Base-by-base conservation (phyloP, 2,888 invertebrate species). In the Agrilus mali region DNA sequence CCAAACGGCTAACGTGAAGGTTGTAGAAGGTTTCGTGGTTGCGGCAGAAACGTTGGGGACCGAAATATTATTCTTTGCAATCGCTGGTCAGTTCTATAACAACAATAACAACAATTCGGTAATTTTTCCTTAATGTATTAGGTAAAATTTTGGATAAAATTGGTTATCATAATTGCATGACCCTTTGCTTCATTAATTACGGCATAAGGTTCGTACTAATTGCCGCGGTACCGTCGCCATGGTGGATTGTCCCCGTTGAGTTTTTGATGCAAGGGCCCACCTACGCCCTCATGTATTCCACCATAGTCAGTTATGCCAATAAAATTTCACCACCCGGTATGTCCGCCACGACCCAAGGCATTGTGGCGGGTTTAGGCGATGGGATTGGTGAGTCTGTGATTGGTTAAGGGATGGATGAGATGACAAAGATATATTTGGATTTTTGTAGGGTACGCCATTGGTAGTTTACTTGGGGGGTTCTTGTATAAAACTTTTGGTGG, bases 351-450 rank as follows among this genome's bases (percentile, higher is more conserved):
- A 80, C 89, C 44, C 89, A 90, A 61, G 88, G 88, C 0, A 74
- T 89, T 22, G 83, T 86, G 32, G 86, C 87, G 1, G 88, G 87
- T n/a, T 81, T 87, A 78, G 88, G 88, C 58, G 89, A 89, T 58
- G 88, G 88, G 0, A 68, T 87, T 22, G 84, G 83, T 82, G 58
- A 64, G 70, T 43, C 41, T 14, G 34, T 13, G 10, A 8, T 27
- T 27, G 8, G 10, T 27, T 27, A 10, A 10, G 2, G 6, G 20
- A 2, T 10, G 10, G 7, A 10, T 2, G 2, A 4, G 20, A 2
- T 10, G 10, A 20, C 4, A 10, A 27, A 27, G 3, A 4, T 8
- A 2, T 1, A 10, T 27, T 27, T 10, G 27, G 10, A 27, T 4
- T 10, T 4, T 48, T 55, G 22, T 57, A 81, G 86, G 86, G 12